These are phyloP conservation scores for Lepidothrix coronata DNA, from an alignment of 2,113 vertebrate genomes.

Conservation along the genomic window DNA sequence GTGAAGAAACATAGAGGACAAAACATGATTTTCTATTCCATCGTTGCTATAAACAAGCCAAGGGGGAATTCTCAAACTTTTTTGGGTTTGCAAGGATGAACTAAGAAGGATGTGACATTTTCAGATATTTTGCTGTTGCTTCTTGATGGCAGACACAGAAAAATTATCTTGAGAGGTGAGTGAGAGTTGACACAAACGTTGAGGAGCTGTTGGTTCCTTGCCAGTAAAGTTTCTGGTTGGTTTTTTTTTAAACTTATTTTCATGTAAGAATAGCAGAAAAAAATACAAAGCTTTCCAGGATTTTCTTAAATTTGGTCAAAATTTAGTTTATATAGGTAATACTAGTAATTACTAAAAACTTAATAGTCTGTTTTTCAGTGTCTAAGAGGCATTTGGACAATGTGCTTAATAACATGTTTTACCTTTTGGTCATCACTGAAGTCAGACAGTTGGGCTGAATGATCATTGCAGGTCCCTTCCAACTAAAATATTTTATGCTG, in stretches of 20 bases:
- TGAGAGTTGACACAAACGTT: not conserved
- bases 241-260: not conserved
- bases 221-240: not conserved
- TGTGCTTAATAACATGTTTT: not conserved
- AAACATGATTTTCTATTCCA: conserved; percentile 1
- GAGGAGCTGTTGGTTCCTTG: not conserved
- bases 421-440: not conserved
- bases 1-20: not conserved
- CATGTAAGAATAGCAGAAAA: not conserved
- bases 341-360: not conserved
- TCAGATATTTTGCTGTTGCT: not conserved
- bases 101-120: conserved; percentile 36
- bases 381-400: not conserved
- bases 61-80: not conserved
- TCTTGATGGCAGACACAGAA: not conserved
- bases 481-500: not conserved
- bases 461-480: not conserved
- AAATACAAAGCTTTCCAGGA: not conserved
- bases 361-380: not conserved
- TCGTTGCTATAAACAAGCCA: not conserved
- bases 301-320: not conserved
- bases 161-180: not conserved
- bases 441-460: not conserved
- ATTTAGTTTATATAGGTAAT: not conserved
- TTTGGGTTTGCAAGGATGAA: not conserved